phyloP scores from a whole-genome alignment of 2,888 invertebrate genomes.

The Tillus elongatus region DNA sequence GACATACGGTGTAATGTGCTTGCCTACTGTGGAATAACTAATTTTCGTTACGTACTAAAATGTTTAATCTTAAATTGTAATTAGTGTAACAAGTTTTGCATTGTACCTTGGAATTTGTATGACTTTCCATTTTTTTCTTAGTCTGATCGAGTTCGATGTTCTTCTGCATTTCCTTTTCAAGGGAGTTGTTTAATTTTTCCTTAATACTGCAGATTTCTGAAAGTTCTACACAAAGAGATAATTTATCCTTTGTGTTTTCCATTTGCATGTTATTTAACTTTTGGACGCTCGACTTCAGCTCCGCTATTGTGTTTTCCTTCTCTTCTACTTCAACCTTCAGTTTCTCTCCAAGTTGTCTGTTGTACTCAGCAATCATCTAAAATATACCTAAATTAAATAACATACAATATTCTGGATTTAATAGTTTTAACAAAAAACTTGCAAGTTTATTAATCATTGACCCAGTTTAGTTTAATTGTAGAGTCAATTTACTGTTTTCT shows the following conservation, averaged over 20 bases:
- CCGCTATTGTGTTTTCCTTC: conserved; percentile 30
- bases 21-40: too few relatives aligned
- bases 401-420: too few relatives aligned
- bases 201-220: conserved; percentile 33
- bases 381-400: conserved; percentile 10
- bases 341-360: conserved; percentile 35
- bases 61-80: too few relatives aligned
- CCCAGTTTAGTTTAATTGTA: background rate
- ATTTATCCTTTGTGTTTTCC: conserved; percentile 34
- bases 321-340: conserved; percentile 33
- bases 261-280: conserved; percentile 33
- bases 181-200: conserved; percentile 29
- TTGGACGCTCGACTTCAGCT: conserved; percentile 32
- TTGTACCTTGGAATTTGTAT: conserved; percentile 18
- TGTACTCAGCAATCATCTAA: conserved; percentile 37
- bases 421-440: too few relatives aligned
- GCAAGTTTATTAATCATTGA: too few relatives aligned
- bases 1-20: too few relatives aligned
- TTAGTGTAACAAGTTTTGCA: too few relatives aligned
- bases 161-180: conserved; percentile 31
- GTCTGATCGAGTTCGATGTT: conserved; percentile 28
- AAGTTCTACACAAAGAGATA: conserved; percentile 34
- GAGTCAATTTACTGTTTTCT: too few relatives aligned
- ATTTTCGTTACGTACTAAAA: too few relatives aligned
- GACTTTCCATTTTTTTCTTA: conserved; percentile 28